Base-by-base conservation (phyloP, 2,113 vertebrate genomes). In the Crypturellus undulatus region DNA sequence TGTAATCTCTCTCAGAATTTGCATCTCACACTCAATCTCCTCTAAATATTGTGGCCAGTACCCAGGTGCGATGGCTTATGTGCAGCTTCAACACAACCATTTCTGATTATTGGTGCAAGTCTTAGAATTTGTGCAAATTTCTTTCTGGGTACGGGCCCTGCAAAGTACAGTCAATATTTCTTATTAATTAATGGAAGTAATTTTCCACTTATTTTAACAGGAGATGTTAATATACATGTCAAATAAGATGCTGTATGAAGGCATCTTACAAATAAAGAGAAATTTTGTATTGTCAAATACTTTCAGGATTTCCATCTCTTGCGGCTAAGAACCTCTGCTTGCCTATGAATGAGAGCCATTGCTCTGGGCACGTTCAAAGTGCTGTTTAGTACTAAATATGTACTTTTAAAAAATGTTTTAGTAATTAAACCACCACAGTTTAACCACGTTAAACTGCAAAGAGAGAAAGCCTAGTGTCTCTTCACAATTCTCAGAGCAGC, bases 181-280 rank as follows among this genome's bases (percentile, higher is more conserved):
- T 86, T 70, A 82, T 80, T 94, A 92, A 93, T 90, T 94, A 93
- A 96, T 34, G 14, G 17, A 64, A 91, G 12, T 11, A 71, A 54
- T 67, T 87, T 95, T 92, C 94, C 63, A 42, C 38, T 84, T 94
- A 92, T 92, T 77, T 92, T 49, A 90, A 80, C 12, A 94, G 58
- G 71, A 89, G 90, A 64, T 65, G 51, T 64, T 84, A 65, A 91
- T 54, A 90, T 26, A 38, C 36, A 86, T 38, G 18, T 38, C 47
- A 90, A 93, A 83, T 67, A 4, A 95, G 45, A 32, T 34, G 12
- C 15, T 71, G 43, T 38, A 79, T 58, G 79, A 79, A 83, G 32
- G 49, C 21, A 49, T 49, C 11, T n/a, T 42, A n/a, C 63, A 36
- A 89, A 78, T 5, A 64, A 54, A 58, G 34, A 42, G 16, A 77